Evolutionary conservation across 2,113 vertebrate genomes (phyloP), one percentile per base, ranked within the genome.

Genomic region (Piprites chloris): DNA sequence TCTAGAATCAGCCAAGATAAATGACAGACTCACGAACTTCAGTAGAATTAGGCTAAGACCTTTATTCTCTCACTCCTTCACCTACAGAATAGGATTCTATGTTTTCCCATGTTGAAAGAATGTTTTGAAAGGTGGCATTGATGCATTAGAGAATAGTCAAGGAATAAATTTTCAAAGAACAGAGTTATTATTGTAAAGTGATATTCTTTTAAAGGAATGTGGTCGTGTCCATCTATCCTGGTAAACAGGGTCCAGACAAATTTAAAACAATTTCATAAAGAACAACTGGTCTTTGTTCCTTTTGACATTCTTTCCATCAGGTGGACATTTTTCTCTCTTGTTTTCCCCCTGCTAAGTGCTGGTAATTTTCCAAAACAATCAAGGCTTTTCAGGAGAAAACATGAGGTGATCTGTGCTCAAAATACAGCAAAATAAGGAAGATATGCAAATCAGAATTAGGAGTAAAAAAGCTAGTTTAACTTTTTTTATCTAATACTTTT

Each of bases 381-480:
- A 85, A 44, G 6, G 53, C 2, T 33, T 86, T 61, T 86, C 28
- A 71, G 23, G 6, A 63, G 26, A 80, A 94, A 90, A 73, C 66
- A 6, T 65, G 37, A 68, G 16, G 17, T 55, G 11, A 16, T 41
- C 18, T 18, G 2, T 69, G 15, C 6, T 84, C 52, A 74, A 87
- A 81, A 69, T 28, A 22, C 5, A 86, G 5, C 7, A 62, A 92
- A 91, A 83, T 17, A 61, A 6, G 15, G 15, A 91, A 65, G 41
- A 65, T 2, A 16, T 9, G 3, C 12, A 46, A 47, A 11, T 10
- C 6, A 84, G 15, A 93, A 67, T 3, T 14, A 30, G 24, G 5
- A 2, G 2, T 2, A 42, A 46, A 52, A 66, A 42, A 4, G 1
- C 3, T 2, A 2, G 0, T 14, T 55, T 62, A 89, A 12, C 18